Conservation (phyloP, 1,140 invertebrate genomes). For the Sitodiplosis mosellana region DNA sequence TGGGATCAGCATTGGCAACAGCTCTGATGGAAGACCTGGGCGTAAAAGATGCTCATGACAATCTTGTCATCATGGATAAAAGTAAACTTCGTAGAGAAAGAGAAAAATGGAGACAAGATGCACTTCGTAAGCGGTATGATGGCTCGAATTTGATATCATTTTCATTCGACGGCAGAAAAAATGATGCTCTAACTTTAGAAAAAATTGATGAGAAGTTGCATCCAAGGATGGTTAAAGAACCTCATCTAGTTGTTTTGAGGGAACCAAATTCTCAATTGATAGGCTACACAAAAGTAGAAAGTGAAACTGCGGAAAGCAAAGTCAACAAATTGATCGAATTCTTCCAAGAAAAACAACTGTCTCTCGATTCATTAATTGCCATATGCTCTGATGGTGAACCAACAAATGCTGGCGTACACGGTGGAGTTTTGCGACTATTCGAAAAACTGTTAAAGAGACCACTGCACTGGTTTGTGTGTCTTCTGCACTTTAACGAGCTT, state of each 20-base stretch:
- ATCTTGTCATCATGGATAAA: constrained; percentile 2
- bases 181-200: not conserved
- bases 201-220: not conserved
- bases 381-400: constrained; percentile 1
- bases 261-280: constrained; percentile 2
- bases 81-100: too few species aligned
- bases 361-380: not conserved
- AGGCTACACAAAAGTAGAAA: not conserved
- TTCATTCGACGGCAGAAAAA: not conserved
- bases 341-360: too few species aligned
- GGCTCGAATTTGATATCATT: not conserved
- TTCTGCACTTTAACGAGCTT: not conserved
- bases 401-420: not conserved
- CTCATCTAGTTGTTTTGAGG: not conserved
- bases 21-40: not conserved
- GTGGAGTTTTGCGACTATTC: not conserved
- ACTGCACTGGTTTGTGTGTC: constrained; percentile 2
- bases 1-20: not conserved
- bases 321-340: too few species aligned
- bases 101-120: not conserved
- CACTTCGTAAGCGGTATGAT: constrained; percentile 1
- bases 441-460: constrained; percentile 2
- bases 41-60: not conserved
- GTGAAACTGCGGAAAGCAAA: too few species aligned
- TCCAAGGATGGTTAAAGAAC: not conserved